A percentile compares a stretch with the other conserved stretches of the same genome.
These are phyloP conservation scores for Danio albolineatus DNA, from an alignment of 2,797 vertebrate species.

Conservation along the genomic window DNA sequence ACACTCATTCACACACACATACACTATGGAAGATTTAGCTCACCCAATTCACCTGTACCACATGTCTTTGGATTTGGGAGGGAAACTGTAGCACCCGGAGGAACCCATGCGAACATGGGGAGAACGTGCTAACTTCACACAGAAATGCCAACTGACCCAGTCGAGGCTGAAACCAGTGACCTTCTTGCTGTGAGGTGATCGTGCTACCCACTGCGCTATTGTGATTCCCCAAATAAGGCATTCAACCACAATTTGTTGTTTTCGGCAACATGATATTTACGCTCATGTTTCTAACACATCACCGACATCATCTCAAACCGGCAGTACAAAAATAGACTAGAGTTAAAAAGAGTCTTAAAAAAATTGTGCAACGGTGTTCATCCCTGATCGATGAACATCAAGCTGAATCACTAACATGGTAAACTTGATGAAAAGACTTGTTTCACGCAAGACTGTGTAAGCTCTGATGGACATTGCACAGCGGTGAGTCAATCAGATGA, in stretches of 20 bases:
- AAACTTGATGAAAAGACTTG: neutral
- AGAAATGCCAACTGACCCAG: too few relatives aligned
- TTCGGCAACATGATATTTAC: neutral
- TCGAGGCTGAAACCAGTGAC: too few relatives aligned
- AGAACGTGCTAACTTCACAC: too few relatives aligned
- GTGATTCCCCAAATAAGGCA: slow-evolving; percentile 5
- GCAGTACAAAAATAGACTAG: neutral
- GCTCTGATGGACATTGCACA: neutral
- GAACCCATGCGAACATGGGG: too few relatives aligned
- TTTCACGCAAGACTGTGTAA: neutral
- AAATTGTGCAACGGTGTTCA: neutral
- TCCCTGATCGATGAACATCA: neutral
- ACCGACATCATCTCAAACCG: neutral
- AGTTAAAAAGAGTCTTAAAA: neutral
- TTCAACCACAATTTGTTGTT: neutral
- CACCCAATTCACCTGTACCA: too few relatives aligned
- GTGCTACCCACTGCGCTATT: too few relatives aligned
- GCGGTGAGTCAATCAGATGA: neutral
- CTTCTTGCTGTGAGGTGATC: too few relatives aligned
- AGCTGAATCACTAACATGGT: neutral
- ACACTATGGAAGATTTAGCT: too few relatives aligned
- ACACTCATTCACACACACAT: too few relatives aligned
- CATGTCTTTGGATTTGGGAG: too few relatives aligned
- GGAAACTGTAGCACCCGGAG: too few relatives aligned
- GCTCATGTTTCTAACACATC: neutral